These are phyloP conservation scores for Acomys russatus DNA, from an alignment of 2,797 vertebrate species.

Conservation along the genomic window DNA sequence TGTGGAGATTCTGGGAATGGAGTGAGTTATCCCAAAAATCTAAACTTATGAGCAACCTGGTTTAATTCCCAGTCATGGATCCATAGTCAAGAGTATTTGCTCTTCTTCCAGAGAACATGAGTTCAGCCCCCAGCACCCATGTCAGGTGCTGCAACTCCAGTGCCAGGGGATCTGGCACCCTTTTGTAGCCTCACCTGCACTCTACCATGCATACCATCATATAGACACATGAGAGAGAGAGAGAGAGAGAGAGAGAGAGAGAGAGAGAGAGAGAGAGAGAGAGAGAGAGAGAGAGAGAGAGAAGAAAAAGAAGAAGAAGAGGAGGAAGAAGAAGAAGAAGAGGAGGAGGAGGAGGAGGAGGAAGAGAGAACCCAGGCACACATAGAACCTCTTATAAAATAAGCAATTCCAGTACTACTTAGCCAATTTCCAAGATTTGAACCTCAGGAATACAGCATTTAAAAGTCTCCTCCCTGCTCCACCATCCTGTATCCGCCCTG, in stretches of 20 bases:
- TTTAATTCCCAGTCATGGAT: slow-evolving; percentile 1
- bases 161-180: neutral
- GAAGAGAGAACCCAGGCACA: neutral
- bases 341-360: no score
- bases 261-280: no score
- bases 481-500: neutral
- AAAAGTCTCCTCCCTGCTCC: neutral
- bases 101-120: neutral
- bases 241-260: no score
- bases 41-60: neutral
- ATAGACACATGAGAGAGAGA: neutral
- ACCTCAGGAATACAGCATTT: neutral
- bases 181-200: neutral
- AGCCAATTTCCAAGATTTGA: neutral
- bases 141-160: neutral
- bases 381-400: neutral
- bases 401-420: neutral
- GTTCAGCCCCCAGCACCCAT: neutral
- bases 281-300: no score
- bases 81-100: neutral
- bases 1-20: neutral
- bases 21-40: slow-evolving; percentile 41
- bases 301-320: no score
- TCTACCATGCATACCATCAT: no score
- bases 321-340: no score